Evolutionary conservation across 2,797 vertebrate species (phyloP), one percentile per base, ranked within the genome.

Genomic region (Xiphophorus birchmanni): DNA sequence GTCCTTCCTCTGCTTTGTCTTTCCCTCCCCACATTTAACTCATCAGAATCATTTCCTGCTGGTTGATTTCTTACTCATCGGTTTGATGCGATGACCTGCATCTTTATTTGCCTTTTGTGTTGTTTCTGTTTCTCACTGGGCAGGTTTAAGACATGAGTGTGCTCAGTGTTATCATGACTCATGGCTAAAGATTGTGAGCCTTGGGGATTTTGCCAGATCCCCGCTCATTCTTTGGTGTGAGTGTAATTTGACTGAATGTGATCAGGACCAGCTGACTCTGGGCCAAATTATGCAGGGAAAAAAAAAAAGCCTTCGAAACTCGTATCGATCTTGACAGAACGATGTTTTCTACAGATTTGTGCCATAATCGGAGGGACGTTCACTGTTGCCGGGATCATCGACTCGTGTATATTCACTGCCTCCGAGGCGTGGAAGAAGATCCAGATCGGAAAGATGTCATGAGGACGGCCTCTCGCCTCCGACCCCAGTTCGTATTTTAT

Each of bases 391-490:
- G 99, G 99, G 82, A 99, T 99, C 90, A 97, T 99, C 0, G 99
- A 99, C 95, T 99, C 99, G 44, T 99, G 98, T 88, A 99, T 99
- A 95, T 99, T 99, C 90, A 99, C 98, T 0, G 99, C 99, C 52
- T 99, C 99, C 0, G 99, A 99, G 89, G 98, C 98, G 88, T 99
- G 98, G 98, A 99, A 99, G 96, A 99, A 99, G 96, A 98, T 99
- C 92, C 99, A 99, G 90, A 96, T 99, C 23, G 99, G 99, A 48
- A 99, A 99, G 94, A 98, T 99, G 96, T 97, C 96, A 82, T 96
- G 95, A 96, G 92, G 86, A 79, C 80, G 0, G 44, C 78, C 76
- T 84, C 42, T 65, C 63, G 8, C 29, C 63, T 80, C 44, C 45
- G 71, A 17, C 40, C 63, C 74, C 35, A 74, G 83, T 73, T 80